Base-by-base conservation (phyloP, 2,888 invertebrate species). In the Hydropsyche betteni region DNA sequence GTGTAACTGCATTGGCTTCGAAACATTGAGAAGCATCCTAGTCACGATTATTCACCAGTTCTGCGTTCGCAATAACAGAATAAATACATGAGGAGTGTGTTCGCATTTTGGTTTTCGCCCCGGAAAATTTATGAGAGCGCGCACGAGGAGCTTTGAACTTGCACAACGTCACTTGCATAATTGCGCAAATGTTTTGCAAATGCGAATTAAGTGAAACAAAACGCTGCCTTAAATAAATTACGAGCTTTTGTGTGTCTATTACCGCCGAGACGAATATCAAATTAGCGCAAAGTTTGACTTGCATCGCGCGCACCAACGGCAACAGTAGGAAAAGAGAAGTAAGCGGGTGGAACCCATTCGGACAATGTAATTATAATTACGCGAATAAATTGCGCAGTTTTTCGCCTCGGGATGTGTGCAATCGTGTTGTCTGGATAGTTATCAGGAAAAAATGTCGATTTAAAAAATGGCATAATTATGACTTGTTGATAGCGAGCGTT, bases 181-280 rank as follows among this genome's bases (percentile, higher is more conserved):
- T 76, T 76, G 76, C 70, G 68, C 76, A 74, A 74, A 74, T 76
- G 74, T 76, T 76, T 76, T 76, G 55, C 74, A 70, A 76, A 76
- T 71, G 70, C 70, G 70, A 53, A 76, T 76, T 74, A 71, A 74
- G 74, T 76, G 70, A 76, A 76, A 70, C 74, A 70, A 76, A 76
- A 76, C 70, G 70, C 53, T 2, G n/a, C 70, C 69, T 69, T 70
- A 70, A 70, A 70, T 70, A 70, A 51, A 53, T 52, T 51, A 70
- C 52, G 53, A 70, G 70, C 70, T 53, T 70, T 70, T 53, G 34
- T 36, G 44, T 53, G 53, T 64, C 64, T 70, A 53, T 70, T 70
- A 53, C 70, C 50, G 69, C 36, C 14, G 64, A 8, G 64, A 64
- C 64, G 64, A 64, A 64, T 64, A 64, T 64, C 64, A 64, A 64